These are phyloP conservation scores for Nylanderia fulva DNA, from an alignment of 1,140 invertebrate species.

Conservation along the genomic window DNA sequence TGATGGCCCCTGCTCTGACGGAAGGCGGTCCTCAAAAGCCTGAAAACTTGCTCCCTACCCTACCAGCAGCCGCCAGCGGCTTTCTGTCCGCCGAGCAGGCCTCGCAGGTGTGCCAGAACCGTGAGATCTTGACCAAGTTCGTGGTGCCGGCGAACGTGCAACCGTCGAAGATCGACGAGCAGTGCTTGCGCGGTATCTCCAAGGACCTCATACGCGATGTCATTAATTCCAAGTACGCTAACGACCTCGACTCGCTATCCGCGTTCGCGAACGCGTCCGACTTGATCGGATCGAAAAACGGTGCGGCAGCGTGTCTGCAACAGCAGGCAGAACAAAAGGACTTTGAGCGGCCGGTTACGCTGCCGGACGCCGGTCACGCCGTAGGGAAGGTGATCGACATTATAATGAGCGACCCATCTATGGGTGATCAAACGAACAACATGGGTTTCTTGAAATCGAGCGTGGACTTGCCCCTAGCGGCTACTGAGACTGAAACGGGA, in stretches of 20 bases:
- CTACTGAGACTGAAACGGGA: slow-evolving; percentile 59
- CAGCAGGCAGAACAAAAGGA: slow-evolving; percentile 53
- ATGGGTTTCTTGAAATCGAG: slow-evolving; percentile 88
- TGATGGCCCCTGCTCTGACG: slow-evolving; percentile 91
- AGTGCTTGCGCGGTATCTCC: slow-evolving; percentile 83
- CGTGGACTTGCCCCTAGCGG: slow-evolving; percentile 79
- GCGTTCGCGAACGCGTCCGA: slow-evolving; percentile 77
- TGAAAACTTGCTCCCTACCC: slow-evolving; percentile 84
- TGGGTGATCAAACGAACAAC: slow-evolving; percentile 89
- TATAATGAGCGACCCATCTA: slow-evolving; percentile 87
- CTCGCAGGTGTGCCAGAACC: slow-evolving; percentile 81
- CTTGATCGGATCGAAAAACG: slow-evolving; percentile 76
- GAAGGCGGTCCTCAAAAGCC: slow-evolving; percentile 89
- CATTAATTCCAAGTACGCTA: slow-evolving; percentile 84
- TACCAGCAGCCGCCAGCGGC: slow-evolving; percentile 79
- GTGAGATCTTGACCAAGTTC: slow-evolving; percentile 84
- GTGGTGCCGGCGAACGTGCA: slow-evolving; percentile 85
- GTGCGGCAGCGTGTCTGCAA: slow-evolving; percentile 32
- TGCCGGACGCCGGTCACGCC: slow-evolving; percentile 59
- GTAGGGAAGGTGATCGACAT: slow-evolving; percentile 70
- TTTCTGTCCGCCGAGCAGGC: slow-evolving; percentile 84
- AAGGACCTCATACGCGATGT: slow-evolving; percentile 85
- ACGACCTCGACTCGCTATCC: slow-evolving; percentile 82
- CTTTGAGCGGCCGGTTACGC: slow-evolving; percentile 64
- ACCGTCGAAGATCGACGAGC: slow-evolving; percentile 84